Base-by-base conservation (phyloP, 1,140 invertebrate species). In the Phthorimaea operculella region DNA sequence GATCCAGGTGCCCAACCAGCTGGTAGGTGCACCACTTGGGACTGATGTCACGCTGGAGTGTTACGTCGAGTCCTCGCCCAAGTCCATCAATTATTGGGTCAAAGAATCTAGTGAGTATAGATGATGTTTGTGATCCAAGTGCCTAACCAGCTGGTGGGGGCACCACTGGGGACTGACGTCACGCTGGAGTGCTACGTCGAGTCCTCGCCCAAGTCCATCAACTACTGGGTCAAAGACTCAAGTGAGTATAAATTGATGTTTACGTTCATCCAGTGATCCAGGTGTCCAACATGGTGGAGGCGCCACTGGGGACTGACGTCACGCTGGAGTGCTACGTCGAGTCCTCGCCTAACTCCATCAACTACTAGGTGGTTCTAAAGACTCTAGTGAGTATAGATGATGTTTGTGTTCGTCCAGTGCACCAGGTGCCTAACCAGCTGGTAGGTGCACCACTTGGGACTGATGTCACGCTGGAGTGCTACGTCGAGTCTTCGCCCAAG, bases 401-500 rank as follows among this genome's bases (percentile, higher is more conserved):
- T n/a, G n/a, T n/a, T n/a, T n/a, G n/a, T n/a, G n/a, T n/a, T n/a
- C n/a, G n/a, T n/a, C n/a, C n/a, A n/a, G n/a, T n/a, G n/a, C 52
- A n/a, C n/a, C n/a, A n/a, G n/a, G n/a, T n/a, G n/a, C 94, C 92
- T 36, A 96, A 94, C 88, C 94, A 96, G 87, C 87, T 96, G 70
- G 91, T 96, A 28, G 93, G 94, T 9, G 94, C 94, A 47, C 94
- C 94, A n/a, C 82, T 94, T 51, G 92, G 92, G 48, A 94, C 93
- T 58, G 92, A 96, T 77, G 93, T 97, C 54, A 92, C 91, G 10
- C 87, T 97, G 52, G 95, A 96, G 83, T 98, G 96, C 82, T 90
- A 92, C 72, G 93, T 96, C 18, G 95, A 96, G 76, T 94, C 95
- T 8, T 94, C 87, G 95, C 93, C n/a, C n/a, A n/a, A n/a, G n/a